Conservation (phyloP, 2,113 vertebrate species). For the Forbesichthys agassizii region DNA sequence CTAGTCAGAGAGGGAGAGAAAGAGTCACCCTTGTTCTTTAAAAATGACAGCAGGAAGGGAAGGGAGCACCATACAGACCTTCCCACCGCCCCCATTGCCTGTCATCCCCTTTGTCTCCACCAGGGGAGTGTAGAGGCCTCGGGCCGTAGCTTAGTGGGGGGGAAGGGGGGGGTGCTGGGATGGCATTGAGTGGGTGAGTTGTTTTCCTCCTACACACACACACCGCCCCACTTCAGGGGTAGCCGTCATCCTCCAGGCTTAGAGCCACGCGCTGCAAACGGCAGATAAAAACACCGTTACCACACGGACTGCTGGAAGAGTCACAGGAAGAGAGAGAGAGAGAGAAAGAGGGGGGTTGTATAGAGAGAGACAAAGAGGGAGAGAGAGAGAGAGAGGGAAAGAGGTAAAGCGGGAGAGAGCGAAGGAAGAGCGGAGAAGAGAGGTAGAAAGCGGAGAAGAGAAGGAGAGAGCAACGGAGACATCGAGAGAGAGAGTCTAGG, state of each 20-base stretch:
- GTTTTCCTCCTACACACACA: constrained; percentile 8
- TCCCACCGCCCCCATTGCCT: constrained; percentile 35
- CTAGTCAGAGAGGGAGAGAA: constrained; percentile 24
- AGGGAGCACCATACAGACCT: not conserved
- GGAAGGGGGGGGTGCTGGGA: constrained; percentile 48
- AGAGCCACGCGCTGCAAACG: constrained; percentile 92
- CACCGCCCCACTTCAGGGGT: constrained; percentile 82
- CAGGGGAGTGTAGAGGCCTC: constrained; percentile 55
- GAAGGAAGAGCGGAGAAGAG: not conserved
- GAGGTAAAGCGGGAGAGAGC: not conserved
- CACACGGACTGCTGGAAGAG: constrained; percentile 44
- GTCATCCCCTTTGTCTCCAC: constrained; percentile 38
- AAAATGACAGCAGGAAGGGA: constrained; percentile 13
- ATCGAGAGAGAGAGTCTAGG: not conserved
- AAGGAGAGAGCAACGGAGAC: not conserved
- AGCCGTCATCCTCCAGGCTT: constrained; percentile 94
- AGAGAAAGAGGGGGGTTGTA: constrained; percentile 4
- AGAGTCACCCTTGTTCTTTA: constrained; percentile 51
- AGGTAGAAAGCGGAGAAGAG: not conserved
- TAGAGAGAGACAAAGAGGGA: constrained; percentile 32
- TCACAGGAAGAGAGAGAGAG: constrained; percentile 40
- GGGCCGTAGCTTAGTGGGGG: constrained; percentile 55
- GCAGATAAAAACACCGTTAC: constrained; percentile 77
- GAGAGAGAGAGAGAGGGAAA: not conserved
- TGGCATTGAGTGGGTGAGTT: constrained; percentile 14